Base-by-base conservation (phyloP, 2,888 invertebrate species). In the Luperina testacea region DNA sequence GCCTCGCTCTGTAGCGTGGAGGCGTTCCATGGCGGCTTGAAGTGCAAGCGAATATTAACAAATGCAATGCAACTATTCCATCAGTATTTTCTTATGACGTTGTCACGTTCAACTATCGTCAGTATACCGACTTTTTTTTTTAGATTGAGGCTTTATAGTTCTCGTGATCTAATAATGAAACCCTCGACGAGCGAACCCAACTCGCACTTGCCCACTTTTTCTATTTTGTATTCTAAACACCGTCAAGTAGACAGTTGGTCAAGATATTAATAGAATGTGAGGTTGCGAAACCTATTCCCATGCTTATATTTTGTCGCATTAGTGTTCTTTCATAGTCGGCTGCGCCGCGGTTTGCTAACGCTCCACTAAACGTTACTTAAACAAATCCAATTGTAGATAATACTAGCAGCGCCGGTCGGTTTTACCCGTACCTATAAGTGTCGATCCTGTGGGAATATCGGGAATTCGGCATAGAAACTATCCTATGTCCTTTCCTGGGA, bases 301-400 rank as follows among this genome's bases (percentile, higher is more conserved):
- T 59, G 42, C 32, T 53, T 42, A 69, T 11, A n/a, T 57, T 65
- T 77, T 32, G 71, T 80, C 38, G 64, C 48, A 20, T 64, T 82
- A 63, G 3, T 53, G 11, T 17, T 69, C 8, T 75, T 48, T 74
- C 42, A 24, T 63, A 75, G 45, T 61, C 27, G 70, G 7, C 59
- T 42, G 15, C 24, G 48, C 20, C 45, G 24, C 27, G 7, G 65
- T 84, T 84, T 78, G 38, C 27, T 61, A 57, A 81, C 79, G 84
- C 67, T 81, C 45, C 71, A 68, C 67, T 67, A 38, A 53, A 71
- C 45, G 11, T 84, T 83, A 71, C 38, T 6, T 6, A 84, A 78
- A 61, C 81, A 81, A 81, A 67, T 72, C 79, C 8, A 81, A 81
- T 78, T 38, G 48, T 63, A 78, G 79, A 78, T 71, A 81, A 84